phyloP scores from a whole-genome alignment of 1,140 invertebrate species.

The Meloidogyne chitwoodi region DNA sequence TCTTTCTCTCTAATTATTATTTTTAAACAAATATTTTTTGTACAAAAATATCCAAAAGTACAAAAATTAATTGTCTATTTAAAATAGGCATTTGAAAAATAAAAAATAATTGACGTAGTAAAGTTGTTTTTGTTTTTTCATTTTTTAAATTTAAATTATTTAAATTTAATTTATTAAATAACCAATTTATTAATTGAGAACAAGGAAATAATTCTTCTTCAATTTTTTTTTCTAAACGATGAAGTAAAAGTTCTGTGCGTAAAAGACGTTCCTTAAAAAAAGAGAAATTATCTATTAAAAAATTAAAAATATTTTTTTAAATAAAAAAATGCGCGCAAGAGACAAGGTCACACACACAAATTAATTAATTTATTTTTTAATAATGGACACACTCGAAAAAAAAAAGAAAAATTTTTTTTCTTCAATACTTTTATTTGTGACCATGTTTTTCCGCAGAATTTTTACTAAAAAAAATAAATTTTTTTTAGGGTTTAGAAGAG shows the following conservation, averaged over 20 bases:
- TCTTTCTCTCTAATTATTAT: too few species aligned
- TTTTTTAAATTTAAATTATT: neutral
- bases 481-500: too few species aligned
- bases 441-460: too few species aligned
- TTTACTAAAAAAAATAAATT: too few species aligned
- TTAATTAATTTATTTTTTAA: too few species aligned
- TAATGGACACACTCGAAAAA: too few species aligned
- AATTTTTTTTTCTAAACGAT: slow-evolving; percentile 24
- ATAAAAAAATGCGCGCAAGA: too few species aligned
- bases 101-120: slow-evolving; percentile 22
- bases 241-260: slow-evolving; percentile 30
- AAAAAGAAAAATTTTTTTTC: too few species aligned
- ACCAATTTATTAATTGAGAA: slow-evolving; percentile 13
- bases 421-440: too few species aligned
- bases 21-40: slow-evolving; percentile 11
- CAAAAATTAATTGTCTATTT: slow-evolving; percentile 30
- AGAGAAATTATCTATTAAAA: neutral
- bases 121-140: too few species aligned
- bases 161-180: neutral
- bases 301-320: neutral
- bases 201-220: slow-evolving; percentile 9
- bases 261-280: slow-evolving; percentile 24
- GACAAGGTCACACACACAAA: neutral
- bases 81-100: slow-evolving; percentile 26
- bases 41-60: slow-evolving; percentile 22